Conservation (phyloP, 1,140 invertebrate species). For the Papilio xuthus region DNA sequence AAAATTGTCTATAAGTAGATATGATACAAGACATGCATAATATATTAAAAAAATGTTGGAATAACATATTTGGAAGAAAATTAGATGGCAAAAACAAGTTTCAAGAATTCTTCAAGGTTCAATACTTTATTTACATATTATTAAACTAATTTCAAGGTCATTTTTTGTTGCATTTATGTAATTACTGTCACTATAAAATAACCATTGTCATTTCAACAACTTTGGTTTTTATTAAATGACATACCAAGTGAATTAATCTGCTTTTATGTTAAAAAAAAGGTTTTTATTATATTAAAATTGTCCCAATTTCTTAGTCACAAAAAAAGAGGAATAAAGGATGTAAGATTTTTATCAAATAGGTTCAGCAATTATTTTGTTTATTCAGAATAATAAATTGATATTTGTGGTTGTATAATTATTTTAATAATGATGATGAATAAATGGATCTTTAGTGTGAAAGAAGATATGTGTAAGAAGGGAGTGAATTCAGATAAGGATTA, state of each 20-base stretch:
- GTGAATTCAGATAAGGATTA: too few relatives aligned
- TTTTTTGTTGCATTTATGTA: slow-evolving; percentile 5
- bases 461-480: too few relatives aligned
- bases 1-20: background rate
- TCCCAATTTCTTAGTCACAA: too few relatives aligned
- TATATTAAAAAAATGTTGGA: background rate
- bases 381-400: background rate
- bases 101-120: background rate
- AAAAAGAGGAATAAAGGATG: too few relatives aligned
- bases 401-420: background rate
- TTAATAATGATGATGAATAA: too few relatives aligned
- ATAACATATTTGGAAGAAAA: background rate
- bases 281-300: background rate
- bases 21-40: background rate
- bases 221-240: background rate
- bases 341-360: background rate
- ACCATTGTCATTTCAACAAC: background rate
- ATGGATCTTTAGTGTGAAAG: too few relatives aligned
- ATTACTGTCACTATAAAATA: background rate
- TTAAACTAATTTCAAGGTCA: slow-evolving; percentile 6
- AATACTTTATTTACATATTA: background rate
- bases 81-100: background rate
- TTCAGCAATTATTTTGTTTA: background rate
- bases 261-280: background rate
- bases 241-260: background rate